A percentile compares a stretch with the other conserved stretches of the same genome.
Conservation (phyloP, 2,113 vertebrate species). For the Sigmodon hispidus region DNA sequence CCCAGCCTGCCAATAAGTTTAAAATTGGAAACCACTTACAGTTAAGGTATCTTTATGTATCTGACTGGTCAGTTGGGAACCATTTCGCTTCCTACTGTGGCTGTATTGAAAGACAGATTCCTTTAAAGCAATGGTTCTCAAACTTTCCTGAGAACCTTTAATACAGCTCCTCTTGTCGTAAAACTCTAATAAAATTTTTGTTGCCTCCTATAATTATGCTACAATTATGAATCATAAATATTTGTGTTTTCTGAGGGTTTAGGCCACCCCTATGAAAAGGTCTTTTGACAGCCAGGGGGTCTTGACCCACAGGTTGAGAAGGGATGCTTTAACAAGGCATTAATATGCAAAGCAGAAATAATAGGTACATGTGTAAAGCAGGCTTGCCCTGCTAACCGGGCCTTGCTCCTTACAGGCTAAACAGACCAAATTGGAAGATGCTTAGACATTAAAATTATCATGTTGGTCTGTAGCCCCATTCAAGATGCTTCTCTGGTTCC, state of each 20-base stretch:
- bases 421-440: not conserved
- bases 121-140: not conserved
- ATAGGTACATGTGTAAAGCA: not conserved
- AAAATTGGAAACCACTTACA: not conserved
- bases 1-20: not conserved
- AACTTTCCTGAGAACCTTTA: not conserved
- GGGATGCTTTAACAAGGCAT: not conserved
- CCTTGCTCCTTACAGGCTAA: not conserved
- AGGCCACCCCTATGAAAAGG: not conserved
- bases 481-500: not conserved
- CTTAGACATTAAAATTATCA: not conserved
- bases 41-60: not conserved
- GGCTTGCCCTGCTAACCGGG: not conserved
- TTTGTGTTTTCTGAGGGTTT: not conserved
- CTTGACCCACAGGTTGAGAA: not conserved
- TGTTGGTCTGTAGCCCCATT: not conserved
- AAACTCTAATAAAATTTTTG: not conserved
- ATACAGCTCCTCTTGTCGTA: not conserved
- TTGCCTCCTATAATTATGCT: not conserved
- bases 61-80: not conserved
- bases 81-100: not conserved
- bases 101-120: conserved; percentile 8
- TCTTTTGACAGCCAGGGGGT: not conserved
- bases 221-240: not conserved
- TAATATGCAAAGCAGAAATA: not conserved